These are phyloP conservation scores for Eubucco bourcierii DNA, from an alignment of 2,113 vertebrate genomes.

Conservation along the genomic window DNA sequence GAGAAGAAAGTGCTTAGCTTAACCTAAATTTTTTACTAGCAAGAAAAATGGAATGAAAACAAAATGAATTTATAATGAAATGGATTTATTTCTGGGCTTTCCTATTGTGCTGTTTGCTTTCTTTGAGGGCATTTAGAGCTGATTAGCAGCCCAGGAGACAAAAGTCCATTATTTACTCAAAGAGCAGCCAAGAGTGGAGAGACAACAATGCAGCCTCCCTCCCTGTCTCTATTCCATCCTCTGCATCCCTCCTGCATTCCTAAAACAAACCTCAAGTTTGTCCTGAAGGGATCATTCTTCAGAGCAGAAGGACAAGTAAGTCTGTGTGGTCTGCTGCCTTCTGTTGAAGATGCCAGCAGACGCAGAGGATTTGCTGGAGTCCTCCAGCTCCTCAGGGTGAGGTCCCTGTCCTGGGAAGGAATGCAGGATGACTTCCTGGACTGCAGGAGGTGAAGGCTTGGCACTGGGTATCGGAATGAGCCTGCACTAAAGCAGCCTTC, in stretches of 20 bases:
- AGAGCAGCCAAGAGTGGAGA: conserved; percentile 4
- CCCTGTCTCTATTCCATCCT: neutral
- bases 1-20: conserved; percentile 42
- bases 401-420: neutral
- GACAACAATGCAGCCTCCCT: neutral
- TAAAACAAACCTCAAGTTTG: neutral
- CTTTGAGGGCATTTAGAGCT: conserved; percentile 35
- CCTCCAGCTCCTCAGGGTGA: neutral
- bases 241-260: neutral
- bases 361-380: neutral
- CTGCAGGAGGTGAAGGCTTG: neutral
- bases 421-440: neutral
- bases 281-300: neutral
- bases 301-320: neutral
- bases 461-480: neutral
- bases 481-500: neutral
- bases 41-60: conserved; percentile 54
- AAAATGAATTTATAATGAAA: conserved; percentile 68
- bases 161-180: conserved; percentile 45
- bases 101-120: conserved; percentile 51
- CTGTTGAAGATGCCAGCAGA: neutral
- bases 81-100: conserved; percentile 53
- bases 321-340: conserved; percentile 24
- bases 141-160: conserved; percentile 42
- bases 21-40: conserved; percentile 49